Base-by-base conservation (phyloP, 2,113 vertebrate species). In the Telmatochromis bifrenatus region DNA sequence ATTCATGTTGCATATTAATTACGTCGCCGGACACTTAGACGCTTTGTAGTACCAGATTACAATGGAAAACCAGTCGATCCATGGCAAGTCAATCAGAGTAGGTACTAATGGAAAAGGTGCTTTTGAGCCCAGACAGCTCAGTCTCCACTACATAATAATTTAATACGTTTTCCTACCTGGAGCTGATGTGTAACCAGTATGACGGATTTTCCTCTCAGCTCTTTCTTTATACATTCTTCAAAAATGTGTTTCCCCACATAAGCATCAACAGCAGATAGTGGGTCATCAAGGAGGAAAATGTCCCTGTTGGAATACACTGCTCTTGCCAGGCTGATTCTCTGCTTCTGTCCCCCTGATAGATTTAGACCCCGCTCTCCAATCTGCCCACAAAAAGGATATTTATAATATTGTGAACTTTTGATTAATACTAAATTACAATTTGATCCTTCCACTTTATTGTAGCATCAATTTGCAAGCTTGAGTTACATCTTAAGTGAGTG, bases 341-440 rank as follows among this genome's bases (percentile, higher is more conserved):
- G 96, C 86, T 96, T 97, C 95, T 97, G 96, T 1, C 96, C 97
- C 35, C 96, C 97, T 0, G 97, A 97, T 54, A 97, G 93, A 83
- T 97, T 97, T 42, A 97, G 83, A 5, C 95, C 96, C 23, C 95
- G 92, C 89, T 97, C 96, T n/a, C 97, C 96, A 4, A 95, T 95
- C 97, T 68, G 62, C 19, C 19, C 62, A 68, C 39, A 86, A 60
- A 86, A 60, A 60, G 56, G 28, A 60, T 60, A 60, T 31, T 60
- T 58, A 28, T 31, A 60, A 60, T 60, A 60, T 9, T 60, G 26
- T 4, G 26, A 58, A 31, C 26, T 31, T 60, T 31, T 60, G 13
- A 31, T 60, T 60, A 17, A 60, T 31, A 9, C 56, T 2, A 60
- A 60, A 60, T 60, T 9, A 58, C 55, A 58, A 17, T 58, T 58